Evolutionary conservation across 2,797 vertebrate genomes (phyloP).

Genomic region (Pseudotriccus pelzelni): DNA sequence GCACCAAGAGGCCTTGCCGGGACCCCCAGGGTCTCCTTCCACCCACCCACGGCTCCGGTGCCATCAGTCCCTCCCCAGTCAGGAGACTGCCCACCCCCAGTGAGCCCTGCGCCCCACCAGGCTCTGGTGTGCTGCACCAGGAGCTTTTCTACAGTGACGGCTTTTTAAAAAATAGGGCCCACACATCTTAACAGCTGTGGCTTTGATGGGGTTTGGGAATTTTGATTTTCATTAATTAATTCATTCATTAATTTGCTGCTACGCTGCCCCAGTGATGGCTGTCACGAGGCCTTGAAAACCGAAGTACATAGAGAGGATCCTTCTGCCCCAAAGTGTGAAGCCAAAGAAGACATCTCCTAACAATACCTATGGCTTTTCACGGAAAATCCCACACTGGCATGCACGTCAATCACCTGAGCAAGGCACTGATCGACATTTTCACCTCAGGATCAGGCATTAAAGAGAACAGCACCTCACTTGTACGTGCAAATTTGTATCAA

Average conservation of each 20-base stretch:
- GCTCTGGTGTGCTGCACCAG: too few species aligned
- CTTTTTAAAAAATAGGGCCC: background rate
- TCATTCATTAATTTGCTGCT: background rate
- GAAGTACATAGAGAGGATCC: rapidly evolving
- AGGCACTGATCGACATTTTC: rapidly evolving
- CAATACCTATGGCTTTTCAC: background rate
- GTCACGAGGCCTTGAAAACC: background rate
- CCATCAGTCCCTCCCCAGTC: rapidly evolving
- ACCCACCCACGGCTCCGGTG: rapidly evolving
- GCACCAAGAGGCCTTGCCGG: background rate
- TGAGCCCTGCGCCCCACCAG: rapidly evolving
- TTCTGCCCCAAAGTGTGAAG: background rate
- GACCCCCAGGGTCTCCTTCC: rapidly evolving
- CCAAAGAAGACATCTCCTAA: background rate
- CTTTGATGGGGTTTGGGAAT: background rate
- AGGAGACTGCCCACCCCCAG: rapidly evolving
- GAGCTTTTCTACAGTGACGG: background rate
- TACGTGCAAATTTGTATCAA: background rate
- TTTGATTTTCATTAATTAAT: background rate
- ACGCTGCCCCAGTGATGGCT: background rate
- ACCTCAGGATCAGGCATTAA: background rate
- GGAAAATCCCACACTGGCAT: rapidly evolving
- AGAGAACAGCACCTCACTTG: background rate
- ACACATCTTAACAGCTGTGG: background rate
- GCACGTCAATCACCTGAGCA: background rate